Base-by-base conservation (phyloP, 2,888 invertebrate species). In the Cartodere bifasciata region DNA sequence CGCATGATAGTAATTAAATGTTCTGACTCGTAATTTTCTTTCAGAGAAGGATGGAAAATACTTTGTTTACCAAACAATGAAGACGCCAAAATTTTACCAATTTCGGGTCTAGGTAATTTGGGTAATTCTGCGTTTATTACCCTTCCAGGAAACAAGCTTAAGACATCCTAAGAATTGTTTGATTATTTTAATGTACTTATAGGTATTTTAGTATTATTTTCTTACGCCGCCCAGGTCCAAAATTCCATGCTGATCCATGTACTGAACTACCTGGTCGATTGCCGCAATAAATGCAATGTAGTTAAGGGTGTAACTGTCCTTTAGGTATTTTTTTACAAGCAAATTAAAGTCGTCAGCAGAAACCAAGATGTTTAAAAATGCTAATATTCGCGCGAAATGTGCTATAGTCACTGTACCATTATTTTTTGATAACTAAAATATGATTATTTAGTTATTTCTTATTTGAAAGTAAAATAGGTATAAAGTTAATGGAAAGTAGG, bases 261-360 rank as follows among this genome's bases (percentile, higher is more conserved):
- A 76, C 25, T 68, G 62, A 40, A 72, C 70, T 13, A 75, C 70
- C 9, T 74, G 70, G 32, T 81, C 74, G 5, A 84, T 62, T 2
- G 75, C 71, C 31, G 69, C 66, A 4, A 83, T 57, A 51, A 85
- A 82, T 4, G 79, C 79, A 5, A 82, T 68, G 49, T 84, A 85
- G 58, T 84, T 84, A 2, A 85, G 60, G 13, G 80, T 75, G 56
- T 80, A 83, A 2, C 74, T 71, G 55, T 82, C 76, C 51, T 77
- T 80, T 45, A 80, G 67, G 57, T 78, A 85, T 45, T 76, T 72
- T 45, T 81, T 78, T 32, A 84, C 67, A 9, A 85, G 60, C 25
- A 85, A 58, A 46, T 74, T 66, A 55, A 80, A 81, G 58, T 85
- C 84, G 11, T 77, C 72, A 2, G 77, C 64, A 0, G 76, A 74